Evolutionary conservation across 2,797 vertebrate species (phyloP).

Genomic region (Sebastolobus alascanus): DNA sequence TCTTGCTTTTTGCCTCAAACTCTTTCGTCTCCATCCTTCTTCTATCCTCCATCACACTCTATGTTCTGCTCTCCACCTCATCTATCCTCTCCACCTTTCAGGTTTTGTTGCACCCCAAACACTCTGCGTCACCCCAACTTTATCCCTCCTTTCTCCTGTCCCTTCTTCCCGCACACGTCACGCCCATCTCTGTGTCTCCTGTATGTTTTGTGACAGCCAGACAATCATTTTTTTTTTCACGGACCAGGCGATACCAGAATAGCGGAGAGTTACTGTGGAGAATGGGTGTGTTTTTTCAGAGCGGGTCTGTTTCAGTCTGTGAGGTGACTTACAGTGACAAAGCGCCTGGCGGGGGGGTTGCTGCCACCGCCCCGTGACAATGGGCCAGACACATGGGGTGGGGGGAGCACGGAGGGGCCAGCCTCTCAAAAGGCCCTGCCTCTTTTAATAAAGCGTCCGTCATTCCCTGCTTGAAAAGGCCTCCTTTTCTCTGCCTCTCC

Average conservation of each 20-base stretch:
- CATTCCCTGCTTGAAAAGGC: conserved; percentile 85
- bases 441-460: conserved; percentile 88
- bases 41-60: conserved; percentile 30
- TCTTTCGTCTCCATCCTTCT: conserved; percentile 11
- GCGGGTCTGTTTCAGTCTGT: conserved; percentile 78
- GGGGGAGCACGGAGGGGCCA: conserved; percentile 71
- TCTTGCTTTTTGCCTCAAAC: neutral
- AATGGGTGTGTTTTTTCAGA: conserved; percentile 73
- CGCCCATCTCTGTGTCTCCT: conserved; percentile 72
- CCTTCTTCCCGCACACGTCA: conserved; percentile 63
- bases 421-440: conserved; percentile 84
- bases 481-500: conserved; percentile 76
- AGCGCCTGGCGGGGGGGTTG: conserved; percentile 70
- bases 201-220: conserved; percentile 83
- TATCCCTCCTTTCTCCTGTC: conserved; percentile 73
- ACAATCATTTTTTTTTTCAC: conserved; percentile 71
- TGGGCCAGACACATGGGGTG: conserved; percentile 83
- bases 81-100: conserved; percentile 46
- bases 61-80: conserved; percentile 47
- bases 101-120: conserved; percentile 46
- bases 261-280: conserved; percentile 72
- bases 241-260: conserved; percentile 67
- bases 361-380: conserved; percentile 84
- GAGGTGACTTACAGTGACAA: conserved; percentile 89
- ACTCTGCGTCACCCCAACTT: conserved; percentile 55